Evolutionary conservation across 2,113 vertebrate species (phyloP).

Genomic region (Thymallus thymallus): DNA sequence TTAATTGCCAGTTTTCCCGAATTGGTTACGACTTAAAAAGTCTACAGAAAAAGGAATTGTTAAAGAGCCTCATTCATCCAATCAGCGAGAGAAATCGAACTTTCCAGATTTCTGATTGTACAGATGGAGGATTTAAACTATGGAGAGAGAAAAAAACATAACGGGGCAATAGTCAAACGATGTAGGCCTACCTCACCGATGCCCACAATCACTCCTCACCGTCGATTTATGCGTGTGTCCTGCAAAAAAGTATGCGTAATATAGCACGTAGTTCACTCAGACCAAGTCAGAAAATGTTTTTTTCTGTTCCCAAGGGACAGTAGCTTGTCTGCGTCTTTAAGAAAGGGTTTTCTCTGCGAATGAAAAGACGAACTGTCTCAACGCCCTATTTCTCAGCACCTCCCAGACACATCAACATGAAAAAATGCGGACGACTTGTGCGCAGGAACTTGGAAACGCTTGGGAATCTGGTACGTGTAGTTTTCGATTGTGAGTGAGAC

Average conservation of each 20-base stretch:
- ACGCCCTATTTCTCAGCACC: slow-evolving; percentile 68
- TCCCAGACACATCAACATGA: slow-evolving; percentile 51
- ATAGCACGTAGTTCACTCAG: neutral
- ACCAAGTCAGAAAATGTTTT: slow-evolving; percentile 6
- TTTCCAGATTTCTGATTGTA: too few species aligned
- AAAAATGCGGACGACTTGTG: slow-evolving; percentile 58
- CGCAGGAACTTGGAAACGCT: slow-evolving; percentile 24
- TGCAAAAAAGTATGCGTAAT: neutral
- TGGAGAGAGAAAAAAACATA: too few species aligned
- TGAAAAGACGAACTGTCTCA: slow-evolving; percentile 65
- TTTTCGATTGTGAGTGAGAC: slow-evolving; percentile 27
- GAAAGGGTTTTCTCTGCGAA: slow-evolving; percentile 61
- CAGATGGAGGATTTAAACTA: too few species aligned
- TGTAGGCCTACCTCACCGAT: neutral
- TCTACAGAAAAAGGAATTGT: too few species aligned
- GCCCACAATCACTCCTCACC: neutral
- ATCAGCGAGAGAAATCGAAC: too few species aligned
- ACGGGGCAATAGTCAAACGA: neutral
- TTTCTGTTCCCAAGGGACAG: slow-evolving; percentile 23
- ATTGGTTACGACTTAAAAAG: too few species aligned
- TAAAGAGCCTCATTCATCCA: too few species aligned
- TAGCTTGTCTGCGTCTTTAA: slow-evolving; percentile 51
- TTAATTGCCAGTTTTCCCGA: too few species aligned
- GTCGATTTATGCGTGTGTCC: neutral
- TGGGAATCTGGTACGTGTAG: slow-evolving; percentile 64